Evolutionary conservation across 30 jellyfish, hydroid and myxozoan genomes (phyloP).

Genomic region (Cassiopea xamachana): DNA sequence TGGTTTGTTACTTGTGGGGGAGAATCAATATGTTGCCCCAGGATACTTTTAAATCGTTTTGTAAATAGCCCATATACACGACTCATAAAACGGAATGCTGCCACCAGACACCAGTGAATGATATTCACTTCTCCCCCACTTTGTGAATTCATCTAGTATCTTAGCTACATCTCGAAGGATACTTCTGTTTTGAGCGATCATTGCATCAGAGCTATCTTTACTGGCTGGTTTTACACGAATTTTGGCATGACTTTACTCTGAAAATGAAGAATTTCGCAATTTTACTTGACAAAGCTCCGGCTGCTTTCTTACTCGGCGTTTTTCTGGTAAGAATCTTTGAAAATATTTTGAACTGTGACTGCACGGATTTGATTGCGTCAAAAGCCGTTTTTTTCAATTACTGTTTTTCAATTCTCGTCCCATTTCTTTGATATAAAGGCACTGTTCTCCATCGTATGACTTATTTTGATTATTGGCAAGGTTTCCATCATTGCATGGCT

Average conservation of each 20-base stretch:
- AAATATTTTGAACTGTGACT: neutral
- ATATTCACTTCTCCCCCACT: neutral
- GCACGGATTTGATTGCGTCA: neutral
- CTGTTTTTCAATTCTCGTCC: no score
- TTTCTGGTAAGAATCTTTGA: conserved; percentile 25
- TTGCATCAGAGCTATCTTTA: neutral
- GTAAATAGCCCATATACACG: neutral
- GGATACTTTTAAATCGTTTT: neutral
- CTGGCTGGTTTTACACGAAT: neutral
- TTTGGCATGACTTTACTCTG: neutral
- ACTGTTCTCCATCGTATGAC: no score
- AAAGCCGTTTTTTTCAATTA: no score
- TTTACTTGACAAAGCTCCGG: conserved; percentile 32
- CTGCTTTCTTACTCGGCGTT: conserved; percentile 25
- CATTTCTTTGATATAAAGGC: no score
- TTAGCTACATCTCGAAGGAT: neutral
- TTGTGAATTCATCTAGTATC: neutral
- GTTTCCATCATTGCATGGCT: no score
- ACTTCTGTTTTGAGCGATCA: neutral
- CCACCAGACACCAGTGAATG: conserved; percentile 11
- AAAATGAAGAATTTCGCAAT: conserved; percentile 12
- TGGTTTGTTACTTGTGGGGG: neutral
- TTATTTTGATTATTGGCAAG: no score
- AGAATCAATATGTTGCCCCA: neutral
- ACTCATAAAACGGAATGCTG: neutral